Evolutionary conservation across 2,113 vertebrate genomes (phyloP), one percentile per base, ranked within the genome.

Genomic region (Leptodactylus fuscus): DNA sequence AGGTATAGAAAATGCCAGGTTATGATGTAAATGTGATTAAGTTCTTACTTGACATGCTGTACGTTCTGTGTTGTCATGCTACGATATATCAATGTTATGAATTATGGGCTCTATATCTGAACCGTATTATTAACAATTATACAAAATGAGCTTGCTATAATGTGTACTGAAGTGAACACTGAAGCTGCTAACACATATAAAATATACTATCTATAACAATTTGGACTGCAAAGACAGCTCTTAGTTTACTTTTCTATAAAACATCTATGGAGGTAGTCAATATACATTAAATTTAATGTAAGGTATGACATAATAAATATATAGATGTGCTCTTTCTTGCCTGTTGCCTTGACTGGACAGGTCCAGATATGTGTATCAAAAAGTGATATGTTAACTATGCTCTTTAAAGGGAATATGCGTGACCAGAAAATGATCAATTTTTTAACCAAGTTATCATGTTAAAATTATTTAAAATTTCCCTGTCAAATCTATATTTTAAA

Each of bases 1-100:
- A 24, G 71, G 41, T 29, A 75, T 29, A 29, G 13, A n/a, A 75
- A 49, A 48, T 27, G 44, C 15, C 71, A 44, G 2, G 49, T 48
- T 73, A 75, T 74, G 41, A 74, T 74, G 22, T 24, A 29, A 49
- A 75, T 48, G 44, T 73, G 38, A 41, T 41, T 71, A 22, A 11
- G 32, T 41, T n/a, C 34, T 71, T 44, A 44, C 36, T 9, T 75
- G 44, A 48, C 41, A 16, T 29, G n/a, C 71, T 46, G 41, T 46
- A 24, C 48, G 44, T 75, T 49, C 44, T 27, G 71, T 18, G 22
- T 41, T 46, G 5, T 41, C 11, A 38, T 73, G 70, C 11, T 46
- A 73, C 22, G 36, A 4, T 46, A 46, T 10, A 70, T 38, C 20
- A 73, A 24, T 46, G 20, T 73, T 44, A 69, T 22, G 18, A 4